phyloP scores from a whole-genome alignment of 1,140 invertebrate species.

The Zaprionus inermis region DNA sequence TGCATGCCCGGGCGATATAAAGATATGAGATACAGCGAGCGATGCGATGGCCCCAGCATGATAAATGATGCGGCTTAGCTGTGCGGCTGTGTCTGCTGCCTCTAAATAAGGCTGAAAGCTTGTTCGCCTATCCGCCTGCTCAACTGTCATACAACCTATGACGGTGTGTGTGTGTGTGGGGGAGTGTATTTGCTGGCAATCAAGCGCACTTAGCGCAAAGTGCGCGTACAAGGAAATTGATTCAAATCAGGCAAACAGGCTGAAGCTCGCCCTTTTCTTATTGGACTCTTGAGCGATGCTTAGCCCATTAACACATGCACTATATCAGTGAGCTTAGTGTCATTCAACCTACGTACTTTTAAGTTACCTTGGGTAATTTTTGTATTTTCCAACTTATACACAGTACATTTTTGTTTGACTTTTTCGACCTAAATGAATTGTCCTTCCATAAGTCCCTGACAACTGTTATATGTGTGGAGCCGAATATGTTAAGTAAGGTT shows the following conservation, averaged over 20 bases:
- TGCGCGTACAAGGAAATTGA: conserved; percentile 42
- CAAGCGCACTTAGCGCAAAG: conserved; percentile 67
- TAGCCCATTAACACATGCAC: not conserved
- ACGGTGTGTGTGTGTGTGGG: conserved; percentile 38
- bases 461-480: conserved; percentile 12
- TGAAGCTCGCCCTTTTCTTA: not conserved
- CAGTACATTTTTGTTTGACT: not conserved
- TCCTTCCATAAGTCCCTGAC: no score
- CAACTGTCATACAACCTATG: conserved; percentile 26
- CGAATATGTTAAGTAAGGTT: not conserved
- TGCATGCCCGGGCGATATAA: conserved; percentile 35
- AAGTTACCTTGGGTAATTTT: not conserved
- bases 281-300: not conserved
- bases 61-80: conserved; percentile 63
- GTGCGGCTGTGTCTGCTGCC: not conserved
- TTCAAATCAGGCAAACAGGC: conserved; percentile 41
- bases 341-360: not conserved
- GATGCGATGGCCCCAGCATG: conserved; percentile 41
- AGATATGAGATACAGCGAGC: conserved; percentile 36
- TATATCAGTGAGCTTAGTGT: not conserved
- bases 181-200: conserved; percentile 52
- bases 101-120: conserved; percentile 57
- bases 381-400: not conserved
- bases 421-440: conserved; percentile 31
- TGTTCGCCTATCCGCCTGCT: not conserved